These are phyloP conservation scores for Drosophila fulvimacula DNA, from an alignment of 2,888 invertebrate genomes.

Conservation along the genomic window DNA sequence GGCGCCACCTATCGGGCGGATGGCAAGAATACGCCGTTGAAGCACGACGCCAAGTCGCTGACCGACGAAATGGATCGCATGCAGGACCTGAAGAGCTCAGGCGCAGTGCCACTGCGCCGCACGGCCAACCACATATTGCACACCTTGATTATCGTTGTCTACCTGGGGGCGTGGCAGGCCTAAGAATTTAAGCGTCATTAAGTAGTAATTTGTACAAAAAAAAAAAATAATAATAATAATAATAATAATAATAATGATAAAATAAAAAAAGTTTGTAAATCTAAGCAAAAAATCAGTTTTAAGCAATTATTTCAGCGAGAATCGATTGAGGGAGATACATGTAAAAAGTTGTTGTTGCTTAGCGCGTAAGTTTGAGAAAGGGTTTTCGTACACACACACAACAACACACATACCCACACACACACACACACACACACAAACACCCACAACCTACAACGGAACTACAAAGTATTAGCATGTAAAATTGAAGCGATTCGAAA, in stretches of 20 bases:
- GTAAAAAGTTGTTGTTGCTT: conserved; percentile 79
- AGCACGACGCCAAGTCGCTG: conserved; percentile 83
- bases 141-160: neutral
- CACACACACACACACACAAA: neutral
- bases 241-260: conserved; percentile 39
- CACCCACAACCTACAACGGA: conserved; percentile 57
- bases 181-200: conserved; percentile 30
- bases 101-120: neutral
- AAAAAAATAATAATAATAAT: no score
- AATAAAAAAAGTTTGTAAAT: conserved; percentile 10
- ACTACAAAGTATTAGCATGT: conserved; percentile 81
- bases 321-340: conserved; percentile 43
- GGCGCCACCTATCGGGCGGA: conserved; percentile 81
- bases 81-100: conserved; percentile 65
- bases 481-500: conserved; percentile 49
- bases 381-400: conserved; percentile 33
- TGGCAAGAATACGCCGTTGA: conserved; percentile 69
- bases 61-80: conserved; percentile 82
- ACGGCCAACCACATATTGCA: neutral
- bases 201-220: conserved; percentile 63
- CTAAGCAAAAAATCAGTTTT: conserved; percentile 37
- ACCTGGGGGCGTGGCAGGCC: conserved; percentile 53
- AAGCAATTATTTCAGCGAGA: conserved; percentile 51
- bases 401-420: neutral
- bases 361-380: conserved; percentile 49